Evolutionary conservation across 2,797 vertebrate genomes (phyloP), one percentile per base, ranked within the genome.

Genomic region (Anas flavirostris): DNA sequence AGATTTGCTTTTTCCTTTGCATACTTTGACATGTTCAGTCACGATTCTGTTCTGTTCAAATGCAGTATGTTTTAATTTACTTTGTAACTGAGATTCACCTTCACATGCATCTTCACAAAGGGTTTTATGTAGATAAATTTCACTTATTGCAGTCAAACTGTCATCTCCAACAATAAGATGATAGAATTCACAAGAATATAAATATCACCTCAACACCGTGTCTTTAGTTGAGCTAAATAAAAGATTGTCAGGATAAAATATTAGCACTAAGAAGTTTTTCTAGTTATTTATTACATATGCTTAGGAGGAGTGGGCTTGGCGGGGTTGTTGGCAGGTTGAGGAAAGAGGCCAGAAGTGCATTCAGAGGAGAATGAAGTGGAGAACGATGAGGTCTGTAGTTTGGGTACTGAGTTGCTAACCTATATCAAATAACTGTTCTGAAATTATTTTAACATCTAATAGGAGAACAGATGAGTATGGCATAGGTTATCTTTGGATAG

Each of bases 111-210:
- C 82, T 86, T 68, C 39, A 85, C 73, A 85, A 94, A 68, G 62
- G 50, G 33, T 66, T 88, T 89, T 89, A 80, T 69, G 76, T 53
- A 86, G 87, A 81, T 79, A 37, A 66, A 87, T 91, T 94, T 93
- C 77, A 48, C 46, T 9, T 94, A 91, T 94, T 81, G 86, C 73
- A 90, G 93, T 95, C 83, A 78, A 76, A 86, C 80, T 96, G 88
- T 96, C 80, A 68, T 83, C 67, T 63, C 52, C 44, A 60, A 56
- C 63, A 56, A 86, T 79, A 72, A 70, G 21, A 86, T 64, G 84
- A 75, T 25, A 90, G 90, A 89, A 96, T 81, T 89, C 58, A 75
- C 70, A 80, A 84, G 82, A 92, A 91, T 73, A 91, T 92, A 96
- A 95, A 76, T 62, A 83, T 35, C 29, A 9, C 52, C 87, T 85